Evolutionary conservation across 2,113 vertebrate species (phyloP), one percentile per base, ranked within the genome.

Genomic region (Porphyrio hochstetteri): DNA sequence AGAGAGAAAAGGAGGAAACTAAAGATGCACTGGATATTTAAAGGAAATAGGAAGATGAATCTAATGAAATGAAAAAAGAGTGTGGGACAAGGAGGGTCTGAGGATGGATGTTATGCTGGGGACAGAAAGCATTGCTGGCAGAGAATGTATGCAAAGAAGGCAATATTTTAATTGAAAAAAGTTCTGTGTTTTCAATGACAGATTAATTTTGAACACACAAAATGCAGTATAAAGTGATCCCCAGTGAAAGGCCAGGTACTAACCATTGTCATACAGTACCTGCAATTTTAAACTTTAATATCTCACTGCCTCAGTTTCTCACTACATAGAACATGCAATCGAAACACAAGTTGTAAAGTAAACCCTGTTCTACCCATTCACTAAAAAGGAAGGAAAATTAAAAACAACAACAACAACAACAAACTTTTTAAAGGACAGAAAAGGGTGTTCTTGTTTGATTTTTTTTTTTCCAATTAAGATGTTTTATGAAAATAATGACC

Each of bases 231-330:
- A 29, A 72, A 46, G 13, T 50, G 25, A 82, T 10, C 10, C 4
- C 35, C 1, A 0, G 4, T n/a, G 40, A 46, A 77, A 80, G 7
- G 5, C 65, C 56, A 77, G 17, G 4, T 71, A 48, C 13, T 29
- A 17, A 1, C 13, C 12, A 21, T 29, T 36, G 60, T 28, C 25
- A 16, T 21, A 35, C 2, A 48, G 4, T 33, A 55, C 29, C 11
- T 40, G 12, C 40, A 68, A 56, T 67, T 91, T 77, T 77, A 70
- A 88, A 67, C 7, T 25, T 46, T 46, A 46, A 46, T 46, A 88
- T 63, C 7, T 28, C 50, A 25, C 20, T 80, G 75, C n/a, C 75
- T 93, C 55, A 53, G n/a, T 92, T 94, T 86, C 75, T 64, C 11
- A 46, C 13, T 21, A 11, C 8, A 17, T 9, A 53, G 7, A 11